Base-by-base conservation (phyloP, 2,888 invertebrate species). In the Drosophila testacea region DNA sequence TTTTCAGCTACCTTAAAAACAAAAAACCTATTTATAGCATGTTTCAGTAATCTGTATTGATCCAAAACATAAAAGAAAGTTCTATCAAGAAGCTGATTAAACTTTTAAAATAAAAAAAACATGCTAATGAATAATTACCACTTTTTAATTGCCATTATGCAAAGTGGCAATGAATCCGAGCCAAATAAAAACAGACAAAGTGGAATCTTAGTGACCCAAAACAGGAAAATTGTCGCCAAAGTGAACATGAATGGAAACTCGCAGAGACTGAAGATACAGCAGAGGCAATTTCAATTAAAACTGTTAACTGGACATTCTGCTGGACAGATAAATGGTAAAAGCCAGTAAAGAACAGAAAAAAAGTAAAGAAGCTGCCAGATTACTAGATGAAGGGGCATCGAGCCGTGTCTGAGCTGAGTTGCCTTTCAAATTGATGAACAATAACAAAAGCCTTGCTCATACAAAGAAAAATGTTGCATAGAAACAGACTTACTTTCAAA, bases 401-500 rank as follows among this genome's bases (percentile, higher is more conserved):
- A 57, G 54, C 51, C 59, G 46, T 68, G 59, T 59, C 69, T 27
- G 27, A 27, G 36, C 27, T 54, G 73, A 71, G 71, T 85, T 84
- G 75, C 88, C 82, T 85, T 89, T 85, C 88, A 85, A 82, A 87
- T 87, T 85, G 85, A 85, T 85, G 85, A 85, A 82, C 89, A 89
- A 87, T 89, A 82, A 85, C 85, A 85, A 89, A 88, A 84, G 80
- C 62, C 73, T 63, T 62, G 39, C 36, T 32, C 60, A 47, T 60
- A 86, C 83, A 83, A 88, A 83, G 50, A 76, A 86, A 88, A 88
- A 88, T 81, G 69, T 55, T 73, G 78, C 78, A 80, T 81, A 81
- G 83, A 74, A 78, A 83, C 55, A 67, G 81, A 72, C 62, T 68
- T 86, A 88, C 83, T 88, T 83, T 83, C 86, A 88, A 88, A 83